Conservation (phyloP, 2,113 vertebrate genomes). For the Gasterosteus nipponicus region DNA sequence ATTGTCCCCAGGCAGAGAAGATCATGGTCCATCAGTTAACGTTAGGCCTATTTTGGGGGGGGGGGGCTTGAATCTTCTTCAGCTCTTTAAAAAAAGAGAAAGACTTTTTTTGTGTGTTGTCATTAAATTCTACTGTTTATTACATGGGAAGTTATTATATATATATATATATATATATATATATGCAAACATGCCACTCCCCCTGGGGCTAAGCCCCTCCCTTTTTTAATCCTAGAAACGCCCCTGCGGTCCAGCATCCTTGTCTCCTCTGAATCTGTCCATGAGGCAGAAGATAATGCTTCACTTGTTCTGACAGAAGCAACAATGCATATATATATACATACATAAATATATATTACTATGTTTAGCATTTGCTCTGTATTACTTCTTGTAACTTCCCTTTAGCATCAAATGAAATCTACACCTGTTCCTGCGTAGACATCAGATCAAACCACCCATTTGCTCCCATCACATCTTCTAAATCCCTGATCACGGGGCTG, state of each 20-base stretch:
- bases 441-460: conserved; percentile 2
- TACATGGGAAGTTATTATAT: no score
- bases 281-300: background rate
- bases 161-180: no score
- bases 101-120: no score
- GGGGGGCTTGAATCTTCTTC: no score
- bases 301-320: conserved; percentile 12
- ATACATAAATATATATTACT: background rate
- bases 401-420: conserved; percentile 17
- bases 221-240: no score
- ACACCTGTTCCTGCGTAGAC: conserved; percentile 5
- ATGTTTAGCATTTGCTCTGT: background rate
- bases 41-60: no score
- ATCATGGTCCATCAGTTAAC: background rate
- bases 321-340: background rate
- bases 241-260: background rate
- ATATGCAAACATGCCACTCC: no score
- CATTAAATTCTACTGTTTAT: no score
- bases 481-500: conserved; percentile 53
- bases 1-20: conserved; percentile 6
- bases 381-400: conserved; percentile 21
- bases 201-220: no score
- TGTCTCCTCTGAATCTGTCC: background rate
- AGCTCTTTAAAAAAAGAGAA: no score
- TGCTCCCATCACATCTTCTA: conserved; percentile 51